Conservation (phyloP, 1,140 invertebrate species). For the Megathymus violae region DNA sequence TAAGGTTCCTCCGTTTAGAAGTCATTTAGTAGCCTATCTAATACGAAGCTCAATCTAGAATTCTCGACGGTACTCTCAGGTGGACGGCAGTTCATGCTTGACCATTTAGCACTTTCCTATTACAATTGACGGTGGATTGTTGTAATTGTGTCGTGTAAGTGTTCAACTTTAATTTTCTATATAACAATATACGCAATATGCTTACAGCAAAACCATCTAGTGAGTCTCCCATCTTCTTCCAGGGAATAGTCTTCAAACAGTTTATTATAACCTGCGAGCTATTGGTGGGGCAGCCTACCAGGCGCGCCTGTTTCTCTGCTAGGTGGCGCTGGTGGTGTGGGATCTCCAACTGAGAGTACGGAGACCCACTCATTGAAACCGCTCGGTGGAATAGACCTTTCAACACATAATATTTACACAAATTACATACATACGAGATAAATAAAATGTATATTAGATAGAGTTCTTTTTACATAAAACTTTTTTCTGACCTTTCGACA, state of each 20-base stretch:
- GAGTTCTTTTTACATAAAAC: too few relatives aligned
- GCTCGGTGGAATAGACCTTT: constrained; percentile 88
- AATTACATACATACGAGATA: too few relatives aligned
- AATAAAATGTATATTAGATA: too few relatives aligned
- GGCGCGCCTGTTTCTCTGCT: constrained; percentile 86
- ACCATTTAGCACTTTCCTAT: too few relatives aligned
- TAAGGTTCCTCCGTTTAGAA: too few relatives aligned
- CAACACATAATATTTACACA: constrained; percentile 17
- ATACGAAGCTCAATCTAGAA: too few relatives aligned
- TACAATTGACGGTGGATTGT: too few relatives aligned
- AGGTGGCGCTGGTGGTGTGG: constrained; percentile 84
- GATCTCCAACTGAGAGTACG: constrained; percentile 65
- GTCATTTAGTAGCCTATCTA: too few relatives aligned
- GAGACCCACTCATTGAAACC: constrained; percentile 88
- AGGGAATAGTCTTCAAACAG: constrained; percentile 85
- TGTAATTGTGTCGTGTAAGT: too few relatives aligned
- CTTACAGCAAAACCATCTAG: constrained; percentile 82
- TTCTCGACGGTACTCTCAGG: too few relatives aligned
- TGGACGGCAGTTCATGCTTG: too few relatives aligned
- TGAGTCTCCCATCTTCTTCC: constrained; percentile 81
- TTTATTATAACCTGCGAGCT: constrained; percentile 84
- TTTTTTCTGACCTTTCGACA: constrained; percentile 88
- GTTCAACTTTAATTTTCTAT: too few relatives aligned
- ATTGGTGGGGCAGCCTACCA: constrained; percentile 87
- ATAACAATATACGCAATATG: constrained; percentile 15